Evolutionary conservation across 2,888 invertebrate genomes (phyloP).

Genomic region (Chrysopilus asiliformis): DNA sequence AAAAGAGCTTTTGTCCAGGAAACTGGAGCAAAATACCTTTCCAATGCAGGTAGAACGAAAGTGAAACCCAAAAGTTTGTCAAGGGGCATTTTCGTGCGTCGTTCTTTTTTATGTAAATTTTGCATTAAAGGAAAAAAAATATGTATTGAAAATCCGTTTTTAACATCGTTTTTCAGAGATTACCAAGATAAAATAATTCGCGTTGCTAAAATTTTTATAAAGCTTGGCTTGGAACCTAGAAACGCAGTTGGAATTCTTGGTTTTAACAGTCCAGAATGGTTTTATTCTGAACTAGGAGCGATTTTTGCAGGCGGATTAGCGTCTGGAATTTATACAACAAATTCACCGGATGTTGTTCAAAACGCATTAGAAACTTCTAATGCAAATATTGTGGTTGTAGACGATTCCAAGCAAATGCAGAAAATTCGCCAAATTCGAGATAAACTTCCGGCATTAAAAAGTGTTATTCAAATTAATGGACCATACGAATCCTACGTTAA

Average conservation of each 20-base stretch:
- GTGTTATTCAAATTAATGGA: constrained; percentile 46
- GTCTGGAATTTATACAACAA: constrained; percentile 84
- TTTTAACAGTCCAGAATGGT: constrained; percentile 89
- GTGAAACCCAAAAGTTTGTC: too few relatives aligned
- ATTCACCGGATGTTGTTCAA: constrained; percentile 72
- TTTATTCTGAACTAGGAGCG: constrained; percentile 69
- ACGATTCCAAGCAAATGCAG: constrained; percentile 73
- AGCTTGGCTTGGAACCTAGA: constrained; percentile 62
- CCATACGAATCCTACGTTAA: constrained; percentile 32
- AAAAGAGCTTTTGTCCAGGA: too few relatives aligned
- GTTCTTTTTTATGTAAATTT: too few relatives aligned
- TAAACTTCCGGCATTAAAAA: constrained; percentile 60
- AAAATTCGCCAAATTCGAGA: constrained; percentile 61
- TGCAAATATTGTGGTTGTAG: constrained; percentile 80
- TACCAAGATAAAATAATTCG: constrained; percentile 54
- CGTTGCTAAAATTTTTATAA: constrained; percentile 66
- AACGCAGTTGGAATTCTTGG: constrained; percentile 80
- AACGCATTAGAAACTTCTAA: constrained; percentile 60
- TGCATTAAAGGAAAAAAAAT: too few relatives aligned
- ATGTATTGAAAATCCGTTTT: constrained; percentile 24
- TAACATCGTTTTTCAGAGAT: too few relatives aligned
- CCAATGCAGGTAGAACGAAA: too few relatives aligned
- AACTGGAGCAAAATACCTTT: too few relatives aligned
- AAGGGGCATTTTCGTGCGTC: too few relatives aligned
- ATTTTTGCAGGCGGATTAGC: constrained; percentile 83